Conservation (phyloP, 2,888 invertebrate genomes). For the Drosophila bunnanda region DNA sequence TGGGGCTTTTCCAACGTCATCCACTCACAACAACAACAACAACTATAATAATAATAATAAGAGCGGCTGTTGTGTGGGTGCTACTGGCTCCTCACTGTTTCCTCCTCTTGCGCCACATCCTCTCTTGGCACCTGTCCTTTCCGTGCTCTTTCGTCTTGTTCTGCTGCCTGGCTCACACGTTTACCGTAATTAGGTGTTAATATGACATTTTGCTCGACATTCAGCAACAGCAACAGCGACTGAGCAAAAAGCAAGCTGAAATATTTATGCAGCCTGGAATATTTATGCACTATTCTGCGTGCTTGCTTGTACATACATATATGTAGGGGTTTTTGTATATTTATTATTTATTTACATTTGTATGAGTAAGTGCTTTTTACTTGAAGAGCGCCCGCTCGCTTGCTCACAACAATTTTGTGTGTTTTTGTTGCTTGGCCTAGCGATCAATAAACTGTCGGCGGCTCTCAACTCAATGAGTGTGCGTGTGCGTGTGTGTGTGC, state of each 20-base stretch:
- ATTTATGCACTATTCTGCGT: conserved; percentile 28
- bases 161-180: conserved; percentile 36
- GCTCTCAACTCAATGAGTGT: conserved; percentile 27
- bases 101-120: not conserved
- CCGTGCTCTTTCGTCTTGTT: conserved; percentile 14
- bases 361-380: conserved; percentile 36
- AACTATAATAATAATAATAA: not conserved
- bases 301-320: conserved; percentile 1
- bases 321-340: conserved; percentile 6
- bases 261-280: conserved; percentile 57
- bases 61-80: conserved; percentile 20
- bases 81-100: not conserved
- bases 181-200: conserved; percentile 70
- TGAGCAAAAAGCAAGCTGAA: conserved; percentile 51
- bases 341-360: conserved; percentile 42
- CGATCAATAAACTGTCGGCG: conserved; percentile 72
- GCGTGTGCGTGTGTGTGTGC: conserved; percentile 23
- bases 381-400: conserved; percentile 28
- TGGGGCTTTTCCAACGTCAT: conserved; percentile 25
- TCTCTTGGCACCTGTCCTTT: conserved; percentile 1
- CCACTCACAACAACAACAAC: conserved; percentile 5
- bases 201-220: conserved; percentile 70
- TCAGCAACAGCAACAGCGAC: conserved; percentile 35
- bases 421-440: conserved; percentile 34
- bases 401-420: conserved; percentile 20